These are phyloP conservation scores for Amblyopsis rosae DNA, from an alignment of 2,113 vertebrate genomes.

Conservation along the genomic window DNA sequence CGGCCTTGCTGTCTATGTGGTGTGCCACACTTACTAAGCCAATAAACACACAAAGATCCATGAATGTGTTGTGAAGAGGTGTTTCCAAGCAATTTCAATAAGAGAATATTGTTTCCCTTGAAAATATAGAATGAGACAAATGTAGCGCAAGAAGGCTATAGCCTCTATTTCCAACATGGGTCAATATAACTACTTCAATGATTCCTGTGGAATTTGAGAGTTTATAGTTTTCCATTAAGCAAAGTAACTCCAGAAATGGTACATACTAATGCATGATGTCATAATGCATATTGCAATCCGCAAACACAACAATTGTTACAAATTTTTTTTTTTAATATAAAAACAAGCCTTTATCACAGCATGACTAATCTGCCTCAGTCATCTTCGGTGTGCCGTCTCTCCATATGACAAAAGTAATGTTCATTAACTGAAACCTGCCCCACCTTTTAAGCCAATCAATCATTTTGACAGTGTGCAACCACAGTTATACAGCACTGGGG, in stretches of 20 bases:
- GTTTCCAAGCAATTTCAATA: constrained; percentile 6
- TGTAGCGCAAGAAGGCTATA: neutral
- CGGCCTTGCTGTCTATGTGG: constrained; percentile 17
- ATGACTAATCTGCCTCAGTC: constrained; percentile 14
- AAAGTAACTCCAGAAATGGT: constrained; percentile 1
- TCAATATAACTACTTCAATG: constrained; percentile 4
- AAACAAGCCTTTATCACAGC: neutral
- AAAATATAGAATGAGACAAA: constrained; percentile 2
- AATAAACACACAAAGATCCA: constrained; percentile 27
- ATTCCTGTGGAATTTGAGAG: constrained; percentile 12
- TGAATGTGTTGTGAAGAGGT: constrained; percentile 4
- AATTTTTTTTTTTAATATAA: too few species aligned
- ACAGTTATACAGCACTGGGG: neutral
- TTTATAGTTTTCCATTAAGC: constrained; percentile 6
- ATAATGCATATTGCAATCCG: neutral
- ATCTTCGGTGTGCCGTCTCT: neutral
- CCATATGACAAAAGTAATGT: neutral
- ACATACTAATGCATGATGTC: neutral
- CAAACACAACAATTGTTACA: neutral
- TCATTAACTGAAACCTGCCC: constrained; percentile 1
- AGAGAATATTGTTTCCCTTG: constrained; percentile 8
- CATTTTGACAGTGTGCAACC: constrained; percentile 1
- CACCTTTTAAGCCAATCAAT: neutral
- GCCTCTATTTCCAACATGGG: constrained; percentile 2
- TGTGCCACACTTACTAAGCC: constrained; percentile 29